Evolutionary conservation across 2,113 vertebrate genomes (phyloP), one percentile per base, ranked within the genome.

Genomic region (Blennius ocellaris): DNA sequence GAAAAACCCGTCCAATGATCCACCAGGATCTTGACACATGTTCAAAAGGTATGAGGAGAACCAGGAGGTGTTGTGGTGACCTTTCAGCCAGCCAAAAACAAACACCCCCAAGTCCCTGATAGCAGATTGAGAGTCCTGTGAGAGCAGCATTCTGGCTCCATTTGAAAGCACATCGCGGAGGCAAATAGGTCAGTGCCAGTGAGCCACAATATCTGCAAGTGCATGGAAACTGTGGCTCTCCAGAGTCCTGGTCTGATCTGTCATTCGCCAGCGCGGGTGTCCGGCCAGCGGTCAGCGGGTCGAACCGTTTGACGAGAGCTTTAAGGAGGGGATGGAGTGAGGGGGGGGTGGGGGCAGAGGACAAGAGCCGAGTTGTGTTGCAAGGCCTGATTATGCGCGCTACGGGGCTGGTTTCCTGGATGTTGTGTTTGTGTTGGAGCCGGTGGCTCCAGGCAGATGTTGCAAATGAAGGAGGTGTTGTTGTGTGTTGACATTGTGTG

Each of bases 341-440:
- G 80, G 69, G 21, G 76, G 44, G 82, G 81, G 69, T 2, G 71
- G 61, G 66, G 52, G 48, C 7, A 11, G 57, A 81, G 88, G 70
- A 89, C 87, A 87, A 89, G 86, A 83, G 80, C 55, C 3, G 74
- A 80, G 85, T 84, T 92, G 90, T 91, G 80, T 83, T 72, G 79
- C 71, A 72, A 86, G 75, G 43, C 62, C 76, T 91, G 77, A 87
- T 91, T 87, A 92, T 90, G 81, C 84, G 58, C 21, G 68, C 84
- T 44, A 57, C 11, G 62, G 65, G 71, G 50, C 71, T 40, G 75
- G 50, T 86, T 90, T 89, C 79, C 82, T 84, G 83, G 81, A 81
- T 87, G 86, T 78, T 79, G 77, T 93, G 91, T 92, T 93, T 90
- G 89, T 92, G 73, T 93, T 92, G 91, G 92, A 93, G 80, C 75